A percentile compares a stretch with the other conserved stretches of the same genome.
Evolutionary conservation across 2,888 invertebrate genomes (phyloP).

Genomic region (Machimus rusticus): DNA sequence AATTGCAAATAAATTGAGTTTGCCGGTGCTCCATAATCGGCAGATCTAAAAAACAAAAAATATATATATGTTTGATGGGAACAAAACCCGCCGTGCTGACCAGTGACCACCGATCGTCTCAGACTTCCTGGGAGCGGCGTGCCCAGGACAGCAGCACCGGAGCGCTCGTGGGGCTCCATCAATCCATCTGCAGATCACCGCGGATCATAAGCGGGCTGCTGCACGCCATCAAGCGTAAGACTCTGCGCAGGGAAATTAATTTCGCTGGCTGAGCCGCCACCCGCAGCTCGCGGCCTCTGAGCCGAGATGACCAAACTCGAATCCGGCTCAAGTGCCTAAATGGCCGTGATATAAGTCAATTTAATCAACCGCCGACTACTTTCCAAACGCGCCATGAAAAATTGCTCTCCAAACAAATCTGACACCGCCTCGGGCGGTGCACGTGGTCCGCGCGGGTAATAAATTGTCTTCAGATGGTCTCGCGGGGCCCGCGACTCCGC

Average conservation of each 20-base stretch:
- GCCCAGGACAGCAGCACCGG: neutral
- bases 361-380: slow-evolving; percentile 26
- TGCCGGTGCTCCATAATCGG: slow-evolving; percentile 45
- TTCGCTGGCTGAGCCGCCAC: neutral
- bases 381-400: slow-evolving; percentile 32
- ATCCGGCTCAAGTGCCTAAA: neutral
- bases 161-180: neutral
- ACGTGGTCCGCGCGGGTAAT: slow-evolving; percentile 20
- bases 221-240: neutral
- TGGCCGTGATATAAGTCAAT: slow-evolving; percentile 16
- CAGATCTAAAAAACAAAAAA: neutral
- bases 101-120: neutral
- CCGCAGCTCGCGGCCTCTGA: neutral
- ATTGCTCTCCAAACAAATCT: slow-evolving; percentile 36
- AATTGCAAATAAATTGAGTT: slow-evolving; percentile 63
- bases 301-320: neutral
- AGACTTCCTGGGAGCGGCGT: neutral
- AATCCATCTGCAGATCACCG: neutral
- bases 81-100: neutral
- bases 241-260: neutral
- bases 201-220: neutral
- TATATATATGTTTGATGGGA: neutral
- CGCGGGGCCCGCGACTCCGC: neutral
- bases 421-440: slow-evolving; percentile 33
- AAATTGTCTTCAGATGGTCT: slow-evolving; percentile 6